A percentile compares a stretch with the other conserved stretches of the same genome.
Evolutionary conservation across 2,888 invertebrate species (phyloP).

Genomic region (Spilarctia lutea): DNA sequence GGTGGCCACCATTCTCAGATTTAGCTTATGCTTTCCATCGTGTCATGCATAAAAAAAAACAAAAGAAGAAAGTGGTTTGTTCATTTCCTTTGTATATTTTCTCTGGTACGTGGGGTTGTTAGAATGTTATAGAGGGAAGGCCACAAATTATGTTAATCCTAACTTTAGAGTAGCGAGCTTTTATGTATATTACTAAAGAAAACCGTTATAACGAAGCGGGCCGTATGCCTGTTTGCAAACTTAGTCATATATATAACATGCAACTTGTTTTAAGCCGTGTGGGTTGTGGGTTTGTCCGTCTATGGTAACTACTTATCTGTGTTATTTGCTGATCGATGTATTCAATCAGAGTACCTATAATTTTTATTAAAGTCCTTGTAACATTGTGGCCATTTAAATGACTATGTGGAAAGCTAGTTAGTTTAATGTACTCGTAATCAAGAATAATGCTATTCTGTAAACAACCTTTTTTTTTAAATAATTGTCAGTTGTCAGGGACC

Average conservation of each 20-base stretch:
- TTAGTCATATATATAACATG: neutral
- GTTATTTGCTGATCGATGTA: neutral
- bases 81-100: too few species aligned
- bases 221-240: neutral
- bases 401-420: neutral
- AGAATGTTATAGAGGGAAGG: neutral
- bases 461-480: too few species aligned
- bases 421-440: neutral
- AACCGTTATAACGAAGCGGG: neutral
- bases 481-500: too few species aligned
- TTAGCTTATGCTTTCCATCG: too few species aligned
- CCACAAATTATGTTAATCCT: neutral
- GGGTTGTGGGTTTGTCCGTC: constrained; percentile 1
- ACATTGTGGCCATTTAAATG: neutral
- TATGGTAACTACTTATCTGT: neutral
- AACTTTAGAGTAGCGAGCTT: neutral
- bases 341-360: neutral
- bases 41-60: too few species aligned
- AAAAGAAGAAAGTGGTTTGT: too few species aligned
- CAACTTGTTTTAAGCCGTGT: neutral
- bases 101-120: neutral
- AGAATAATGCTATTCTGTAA: neutral
- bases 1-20: too few species aligned
- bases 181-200: neutral
- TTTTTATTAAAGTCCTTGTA: neutral